A percentile compares a stretch with the other conserved stretches of the same genome.
Conservation (phyloP, 2,797 vertebrate genomes). For the Poliocrania exsul region DNA sequence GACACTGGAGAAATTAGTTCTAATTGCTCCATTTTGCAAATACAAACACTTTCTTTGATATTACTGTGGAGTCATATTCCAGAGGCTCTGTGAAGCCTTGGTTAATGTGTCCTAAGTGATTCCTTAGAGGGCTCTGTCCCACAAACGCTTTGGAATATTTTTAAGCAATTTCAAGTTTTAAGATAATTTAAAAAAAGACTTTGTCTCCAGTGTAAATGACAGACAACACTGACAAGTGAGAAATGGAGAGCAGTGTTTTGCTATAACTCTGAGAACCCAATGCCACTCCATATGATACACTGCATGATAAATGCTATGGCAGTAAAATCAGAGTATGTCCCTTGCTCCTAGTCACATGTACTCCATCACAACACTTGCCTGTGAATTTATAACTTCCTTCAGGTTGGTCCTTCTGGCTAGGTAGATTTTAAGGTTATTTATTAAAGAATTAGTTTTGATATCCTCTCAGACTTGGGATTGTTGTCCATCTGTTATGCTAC, state of each 20-base stretch:
- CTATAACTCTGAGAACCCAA: not conserved
- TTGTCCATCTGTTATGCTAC: not conserved
- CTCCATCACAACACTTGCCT: not conserved
- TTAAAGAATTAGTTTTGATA: not conserved
- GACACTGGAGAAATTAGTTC: not conserved
- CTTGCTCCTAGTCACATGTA: not conserved
- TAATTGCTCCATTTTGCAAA: not conserved
- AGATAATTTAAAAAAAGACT: not conserved
- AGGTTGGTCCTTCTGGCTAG: not conserved
- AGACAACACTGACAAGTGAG: not conserved
- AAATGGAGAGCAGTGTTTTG: not conserved
- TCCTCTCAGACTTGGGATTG: not conserved
- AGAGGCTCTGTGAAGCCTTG: not conserved
- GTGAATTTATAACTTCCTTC: not conserved
- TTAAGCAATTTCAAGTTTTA: not conserved
- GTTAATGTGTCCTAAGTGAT: not conserved
- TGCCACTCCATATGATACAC: not conserved
- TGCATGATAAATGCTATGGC: not conserved
- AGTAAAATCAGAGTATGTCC: not conserved
- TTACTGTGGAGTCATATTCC: not conserved
- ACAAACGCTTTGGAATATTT: not conserved
- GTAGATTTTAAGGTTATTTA: not conserved
- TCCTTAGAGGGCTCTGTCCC: accelerated
- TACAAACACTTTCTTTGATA: not conserved
- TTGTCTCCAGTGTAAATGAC: not conserved